Evolutionary conservation across 1,140 invertebrate genomes (phyloP).

Genomic region (Hetaerina americana): DNA sequence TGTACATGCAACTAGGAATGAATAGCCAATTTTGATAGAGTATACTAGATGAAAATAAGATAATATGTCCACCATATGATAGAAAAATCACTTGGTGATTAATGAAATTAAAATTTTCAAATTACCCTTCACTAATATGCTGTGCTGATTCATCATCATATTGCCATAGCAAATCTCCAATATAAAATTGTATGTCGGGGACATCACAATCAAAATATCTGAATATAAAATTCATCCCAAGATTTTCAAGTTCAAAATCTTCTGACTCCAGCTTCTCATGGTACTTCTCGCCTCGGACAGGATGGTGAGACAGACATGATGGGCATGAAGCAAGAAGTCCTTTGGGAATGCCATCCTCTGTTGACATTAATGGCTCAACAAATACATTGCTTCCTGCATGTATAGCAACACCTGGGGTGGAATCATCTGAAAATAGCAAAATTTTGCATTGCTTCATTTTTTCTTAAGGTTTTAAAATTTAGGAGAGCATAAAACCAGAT

Average conservation of each 20-base stretch:
- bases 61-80: no score
- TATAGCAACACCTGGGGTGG: neutral
- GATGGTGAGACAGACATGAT: neutral
- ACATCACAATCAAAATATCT: neutral
- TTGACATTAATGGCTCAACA: neutral
- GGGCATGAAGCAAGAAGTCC: neutral
- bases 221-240: neutral
- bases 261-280: neutral
- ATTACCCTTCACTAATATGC: no score
- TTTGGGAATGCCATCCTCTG: neutral
- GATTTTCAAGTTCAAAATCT: neutral
- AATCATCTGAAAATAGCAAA: neutral
- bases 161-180: no score
- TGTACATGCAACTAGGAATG: no score
- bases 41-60: no score
- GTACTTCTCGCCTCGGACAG: neutral
- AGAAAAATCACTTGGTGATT: no score
- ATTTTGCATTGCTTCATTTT: no score
- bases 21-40: no score
- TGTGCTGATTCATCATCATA: no score
- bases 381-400: neutral
- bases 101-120: no score
- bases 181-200: neutral
- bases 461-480: no score
- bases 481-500: no score